Percentiles rank a stretch among this genome's conserved stretches.
Evolutionary conservation across 2,888 invertebrate species (phyloP).

Genomic region (Baronia brevicornis): DNA sequence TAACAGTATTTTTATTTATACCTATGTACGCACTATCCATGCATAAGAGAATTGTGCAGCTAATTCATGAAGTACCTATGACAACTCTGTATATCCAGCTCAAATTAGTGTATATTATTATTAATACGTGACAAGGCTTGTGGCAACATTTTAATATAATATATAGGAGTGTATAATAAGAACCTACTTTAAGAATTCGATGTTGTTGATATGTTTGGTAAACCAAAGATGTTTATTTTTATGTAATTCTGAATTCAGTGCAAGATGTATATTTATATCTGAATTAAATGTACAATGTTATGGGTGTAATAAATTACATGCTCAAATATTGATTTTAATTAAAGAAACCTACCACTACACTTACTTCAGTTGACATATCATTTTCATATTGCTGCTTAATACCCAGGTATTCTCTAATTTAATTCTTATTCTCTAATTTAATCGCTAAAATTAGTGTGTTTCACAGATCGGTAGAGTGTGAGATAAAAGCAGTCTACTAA

Average conservation of each 20-base stretch:
- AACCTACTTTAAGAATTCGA: slow-evolving; percentile 47
- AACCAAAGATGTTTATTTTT: slow-evolving; percentile 73
- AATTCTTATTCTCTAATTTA: too few relatives aligned
- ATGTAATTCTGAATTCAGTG: slow-evolving; percentile 56
- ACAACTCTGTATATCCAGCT: slow-evolving; percentile 27
- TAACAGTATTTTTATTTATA: slow-evolving; percentile 8
- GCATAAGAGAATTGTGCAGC: too few relatives aligned
- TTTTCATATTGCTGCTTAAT: too few relatives aligned
- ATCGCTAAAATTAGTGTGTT: too few relatives aligned
- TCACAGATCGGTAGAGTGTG: too few relatives aligned
- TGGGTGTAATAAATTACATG: slow-evolving; percentile 70
- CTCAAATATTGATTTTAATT: slow-evolving; percentile 39
- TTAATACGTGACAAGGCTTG: slow-evolving; percentile 59
- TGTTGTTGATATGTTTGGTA: slow-evolving; percentile 63
- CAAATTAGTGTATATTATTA: slow-evolving; percentile 47
- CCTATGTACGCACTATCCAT: slow-evolving; percentile 1
- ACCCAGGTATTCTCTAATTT: too few relatives aligned
- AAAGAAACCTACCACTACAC: too few relatives aligned
- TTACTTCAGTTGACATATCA: too few relatives aligned
- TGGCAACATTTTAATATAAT: slow-evolving; percentile 40
- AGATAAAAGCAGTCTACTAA: too few relatives aligned
- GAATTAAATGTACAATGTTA: slow-evolving; percentile 60
- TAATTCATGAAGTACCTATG: slow-evolving; percentile 5
- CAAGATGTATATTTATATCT: slow-evolving; percentile 55
- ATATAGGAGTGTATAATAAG: slow-evolving; percentile 30